phyloP scores from a whole-genome alignment of 2,113 vertebrate genomes.

The Asarcornis scutulata region DNA sequence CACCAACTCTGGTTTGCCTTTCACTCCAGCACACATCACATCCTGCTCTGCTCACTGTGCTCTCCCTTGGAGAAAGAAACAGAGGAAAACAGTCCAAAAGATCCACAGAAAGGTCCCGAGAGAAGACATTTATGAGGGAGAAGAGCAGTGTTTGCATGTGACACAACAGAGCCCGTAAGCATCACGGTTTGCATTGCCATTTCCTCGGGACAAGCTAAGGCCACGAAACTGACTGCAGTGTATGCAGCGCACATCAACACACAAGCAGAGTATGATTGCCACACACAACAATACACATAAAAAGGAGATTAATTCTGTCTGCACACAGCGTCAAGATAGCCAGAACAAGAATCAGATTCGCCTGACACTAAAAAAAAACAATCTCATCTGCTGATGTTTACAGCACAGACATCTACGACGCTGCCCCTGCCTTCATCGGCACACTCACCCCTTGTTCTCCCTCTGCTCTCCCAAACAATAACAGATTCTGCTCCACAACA shows the following conservation, averaged over 20 bases:
- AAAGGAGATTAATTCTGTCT: background rate
- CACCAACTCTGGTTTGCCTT: background rate
- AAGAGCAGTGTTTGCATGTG: background rate
- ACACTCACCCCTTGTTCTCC: background rate
- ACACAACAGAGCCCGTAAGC: background rate
- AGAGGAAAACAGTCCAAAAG: background rate
- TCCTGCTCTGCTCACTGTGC: background rate
- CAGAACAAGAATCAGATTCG: background rate
- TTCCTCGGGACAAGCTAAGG: background rate
- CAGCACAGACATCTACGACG: background rate
- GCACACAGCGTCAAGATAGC: background rate
- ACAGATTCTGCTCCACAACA: conserved; percentile 34
- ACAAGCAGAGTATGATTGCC: background rate
- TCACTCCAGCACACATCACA: background rate
- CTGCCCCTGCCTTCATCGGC: background rate
- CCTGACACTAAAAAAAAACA: background rate
- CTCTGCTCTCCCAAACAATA: conserved; percentile 18
- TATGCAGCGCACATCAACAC: background rate
- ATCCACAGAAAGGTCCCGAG: background rate
- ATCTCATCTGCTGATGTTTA: conserved; percentile 50
- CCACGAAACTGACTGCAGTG: background rate
- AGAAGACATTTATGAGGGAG: background rate
- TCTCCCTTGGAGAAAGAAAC: background rate
- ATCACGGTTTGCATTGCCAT: accelerated
- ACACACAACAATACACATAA: background rate